Evolutionary conservation across 1,140 invertebrate species (phyloP).

Genomic region (Zophobas morio): DNA sequence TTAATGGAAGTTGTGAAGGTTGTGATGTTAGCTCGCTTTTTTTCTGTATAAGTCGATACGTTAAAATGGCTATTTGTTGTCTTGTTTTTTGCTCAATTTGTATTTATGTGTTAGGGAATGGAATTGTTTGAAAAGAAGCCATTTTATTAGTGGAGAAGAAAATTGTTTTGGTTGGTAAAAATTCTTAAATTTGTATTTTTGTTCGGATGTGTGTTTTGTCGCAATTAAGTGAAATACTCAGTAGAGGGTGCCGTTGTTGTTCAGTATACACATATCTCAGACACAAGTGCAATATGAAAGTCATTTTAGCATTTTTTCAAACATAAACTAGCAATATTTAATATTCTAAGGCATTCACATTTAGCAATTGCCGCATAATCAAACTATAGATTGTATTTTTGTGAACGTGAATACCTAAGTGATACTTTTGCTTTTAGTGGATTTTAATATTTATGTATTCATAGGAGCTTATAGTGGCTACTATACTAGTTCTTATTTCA

Average conservation of each 20-base stretch:
- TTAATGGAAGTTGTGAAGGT: conserved; percentile 10
- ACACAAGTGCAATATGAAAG: conserved; percentile 51
- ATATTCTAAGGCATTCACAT: conserved; percentile 55
- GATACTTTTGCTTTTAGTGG: conserved; percentile 64
- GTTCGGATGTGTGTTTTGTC: conserved; percentile 14
- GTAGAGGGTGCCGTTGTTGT: conserved; percentile 49
- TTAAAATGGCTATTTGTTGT: conserved; percentile 34
- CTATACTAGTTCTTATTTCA: conserved; percentile 62
- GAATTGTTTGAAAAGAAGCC: conserved; percentile 10
- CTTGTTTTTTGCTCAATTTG: conserved; percentile 32
- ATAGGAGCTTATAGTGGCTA: conserved; percentile 62
- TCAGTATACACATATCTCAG: conserved; percentile 55
- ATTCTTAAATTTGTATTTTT: conserved; percentile 16
- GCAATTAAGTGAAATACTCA: conserved; percentile 41
- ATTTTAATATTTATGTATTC: conserved; percentile 61
- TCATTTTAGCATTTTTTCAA: conserved; percentile 47
- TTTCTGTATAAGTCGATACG: not conserved
- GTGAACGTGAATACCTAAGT: conserved; percentile 63
- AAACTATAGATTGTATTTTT: conserved; percentile 63
- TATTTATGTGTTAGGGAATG: conserved; percentile 21
- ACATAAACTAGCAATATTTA: conserved; percentile 56
- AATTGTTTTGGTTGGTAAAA: conserved; percentile 16
- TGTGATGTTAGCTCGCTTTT: conserved; percentile 9
- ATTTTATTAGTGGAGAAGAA: conserved; percentile 14
- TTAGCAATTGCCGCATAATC: conserved; percentile 59